A percentile compares a stretch with the other conserved stretches of the same genome.
Conservation (phyloP, 2,113 vertebrate species). For the Taxidea taxus region DNA sequence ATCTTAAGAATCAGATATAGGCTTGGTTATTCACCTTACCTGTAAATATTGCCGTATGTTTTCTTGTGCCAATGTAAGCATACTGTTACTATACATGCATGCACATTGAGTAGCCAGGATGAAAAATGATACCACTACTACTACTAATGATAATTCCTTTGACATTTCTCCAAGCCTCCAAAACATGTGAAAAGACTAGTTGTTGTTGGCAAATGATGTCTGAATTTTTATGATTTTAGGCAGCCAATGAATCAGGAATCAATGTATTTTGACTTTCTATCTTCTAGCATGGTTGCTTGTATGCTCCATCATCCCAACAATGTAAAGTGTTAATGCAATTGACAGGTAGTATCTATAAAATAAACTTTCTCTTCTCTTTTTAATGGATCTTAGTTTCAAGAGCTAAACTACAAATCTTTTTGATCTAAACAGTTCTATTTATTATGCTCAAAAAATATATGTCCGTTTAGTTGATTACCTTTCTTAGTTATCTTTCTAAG, state of each 20-base stretch:
- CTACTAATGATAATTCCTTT: background rate
- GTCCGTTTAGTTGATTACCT: background rate
- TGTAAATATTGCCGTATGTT: background rate
- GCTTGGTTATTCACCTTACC: background rate
- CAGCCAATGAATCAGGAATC: conserved; percentile 1
- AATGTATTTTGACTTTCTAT: conserved; percentile 24
- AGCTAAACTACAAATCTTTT: conserved; percentile 8
- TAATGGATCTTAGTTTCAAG: background rate
- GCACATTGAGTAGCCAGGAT: background rate
- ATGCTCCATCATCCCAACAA: background rate
- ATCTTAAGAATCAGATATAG: background rate
- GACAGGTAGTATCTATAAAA: background rate
- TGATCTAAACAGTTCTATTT: background rate
- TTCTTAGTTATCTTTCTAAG: background rate
- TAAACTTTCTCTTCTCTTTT: background rate
- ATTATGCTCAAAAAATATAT: background rate
- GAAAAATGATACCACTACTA: background rate
- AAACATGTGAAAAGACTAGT: background rate
- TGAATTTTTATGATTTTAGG: background rate
- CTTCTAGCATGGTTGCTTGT: conserved; percentile 11
- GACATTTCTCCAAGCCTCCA: background rate
- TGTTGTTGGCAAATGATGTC: background rate
- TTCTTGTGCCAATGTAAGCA: background rate
- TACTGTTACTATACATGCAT: background rate
- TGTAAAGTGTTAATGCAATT: background rate